Evolutionary conservation across 2,888 invertebrate species (phyloP), one percentile per base, ranked within the genome.

Genomic region (Apamea monoglypha): DNA sequence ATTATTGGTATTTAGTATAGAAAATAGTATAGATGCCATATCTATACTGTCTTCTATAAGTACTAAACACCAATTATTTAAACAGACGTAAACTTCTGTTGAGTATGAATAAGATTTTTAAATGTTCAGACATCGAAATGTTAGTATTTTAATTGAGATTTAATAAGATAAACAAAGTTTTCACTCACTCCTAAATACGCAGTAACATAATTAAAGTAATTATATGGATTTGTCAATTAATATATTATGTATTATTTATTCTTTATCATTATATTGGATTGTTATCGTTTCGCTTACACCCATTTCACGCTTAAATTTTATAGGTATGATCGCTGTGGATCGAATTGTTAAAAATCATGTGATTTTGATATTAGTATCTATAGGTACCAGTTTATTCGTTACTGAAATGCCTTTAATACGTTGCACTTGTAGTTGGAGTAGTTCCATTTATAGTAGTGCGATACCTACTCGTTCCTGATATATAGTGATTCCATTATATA

Each of bases 221-320:
- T 59, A 36, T 25, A 18, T 36, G 1, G n/a, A 76, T 47, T 76
- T 36, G 7, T 47, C 32, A 18, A 36, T 61, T 2, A 76, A 76
- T 21, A 76, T 36, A 47, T 47, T 29, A 36, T 40, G 18, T 29
- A 21, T n/a, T 4, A 0, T 32, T 18, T 21, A 61, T 83, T 32
- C 0, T 59, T 47, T 2, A 18, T 25, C n/a, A 40, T 64, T 64
- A 6, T 25, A 16, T 64, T 44, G 47, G 0, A 50, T 59, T 47
- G 25, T 67, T 59, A 80, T 66, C 29, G 77, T 44, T 76, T 44
- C 5, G 29, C 6, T 40, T 21, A 63, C n/a, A 56, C 40, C 29
- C 0, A 79, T 82, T 84, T 70, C 2, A 47, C n/a, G 64, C 16
- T 64, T 25, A 36, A 32, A n/a, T 70, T 47, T 29, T 44, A 47